phyloP scores from a whole-genome alignment of 2,113 vertebrate species.

The Nycticryphes semicollaris region DNA sequence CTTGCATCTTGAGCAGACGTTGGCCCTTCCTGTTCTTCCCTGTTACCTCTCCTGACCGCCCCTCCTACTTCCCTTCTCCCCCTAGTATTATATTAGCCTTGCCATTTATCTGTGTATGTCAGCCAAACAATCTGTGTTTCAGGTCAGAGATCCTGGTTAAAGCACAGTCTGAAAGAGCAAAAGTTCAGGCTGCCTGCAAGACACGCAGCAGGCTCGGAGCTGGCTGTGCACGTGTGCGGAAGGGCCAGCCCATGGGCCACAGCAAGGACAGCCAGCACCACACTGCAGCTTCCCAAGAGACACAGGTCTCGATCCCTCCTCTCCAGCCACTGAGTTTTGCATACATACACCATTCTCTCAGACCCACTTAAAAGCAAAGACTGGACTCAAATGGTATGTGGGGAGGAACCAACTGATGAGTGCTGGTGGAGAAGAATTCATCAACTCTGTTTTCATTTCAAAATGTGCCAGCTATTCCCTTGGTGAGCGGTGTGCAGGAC shows the following conservation, averaged over 20 bases:
- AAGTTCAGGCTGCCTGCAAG: background rate
- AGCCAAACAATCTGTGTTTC: background rate
- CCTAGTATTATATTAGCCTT: slow-evolving; percentile 21
- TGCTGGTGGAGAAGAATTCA: background rate
- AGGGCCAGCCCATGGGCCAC: background rate
- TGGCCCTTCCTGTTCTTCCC: slow-evolving; percentile 37
- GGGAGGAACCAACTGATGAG: background rate
- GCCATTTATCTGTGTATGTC: slow-evolving; percentile 13
- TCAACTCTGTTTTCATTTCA: background rate
- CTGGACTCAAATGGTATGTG: background rate
- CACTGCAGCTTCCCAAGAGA: background rate
- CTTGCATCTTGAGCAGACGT: slow-evolving; percentile 4
- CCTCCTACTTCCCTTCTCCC: slow-evolving; percentile 10
- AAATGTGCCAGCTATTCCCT: background rate
- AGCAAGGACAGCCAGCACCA: background rate
- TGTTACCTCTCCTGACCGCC: background rate
- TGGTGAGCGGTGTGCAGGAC: background rate
- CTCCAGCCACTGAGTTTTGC: background rate
- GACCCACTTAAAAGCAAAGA: background rate
- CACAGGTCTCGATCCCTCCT: background rate
- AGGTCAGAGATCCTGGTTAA: slow-evolving; percentile 20
- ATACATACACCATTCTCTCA: background rate
- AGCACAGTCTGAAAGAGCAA: background rate
- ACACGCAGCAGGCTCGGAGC: fast-evolving
- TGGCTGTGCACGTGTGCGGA: fast-evolving